A percentile compares a stretch with the other conserved stretches of the same genome.
These are phyloP conservation scores for Arion vulgaris DNA, from an alignment of 1,140 invertebrate genomes.

Conservation along the genomic window DNA sequence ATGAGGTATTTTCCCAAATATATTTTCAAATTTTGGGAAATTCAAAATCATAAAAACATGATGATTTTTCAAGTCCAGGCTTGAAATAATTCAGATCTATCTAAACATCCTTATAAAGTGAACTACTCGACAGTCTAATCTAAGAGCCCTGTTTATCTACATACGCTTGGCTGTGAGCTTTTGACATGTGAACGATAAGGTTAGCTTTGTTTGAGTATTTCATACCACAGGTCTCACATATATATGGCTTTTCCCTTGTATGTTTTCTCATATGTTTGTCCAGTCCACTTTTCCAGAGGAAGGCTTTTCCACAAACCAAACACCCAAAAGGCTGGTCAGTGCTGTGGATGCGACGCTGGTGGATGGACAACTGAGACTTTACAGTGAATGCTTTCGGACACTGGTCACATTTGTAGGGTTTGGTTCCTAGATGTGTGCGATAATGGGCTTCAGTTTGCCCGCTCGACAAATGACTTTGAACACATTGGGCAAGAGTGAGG, in stretches of 20 bases:
- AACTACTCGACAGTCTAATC: background rate
- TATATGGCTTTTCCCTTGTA: constrained; percentile 50
- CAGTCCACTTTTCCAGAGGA: constrained; percentile 37
- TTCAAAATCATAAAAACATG: background rate
- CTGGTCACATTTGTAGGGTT: constrained; percentile 35
- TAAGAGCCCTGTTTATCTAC: constrained; percentile 17
- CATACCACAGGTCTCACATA: constrained; percentile 35
- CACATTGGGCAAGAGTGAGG: constrained; percentile 38
- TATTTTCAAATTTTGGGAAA: background rate
- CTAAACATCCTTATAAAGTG: background rate
- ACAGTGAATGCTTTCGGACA: constrained; percentile 40
- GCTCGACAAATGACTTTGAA: constrained; percentile 31
- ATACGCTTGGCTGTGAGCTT: constrained; percentile 31
- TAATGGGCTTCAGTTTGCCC: constrained; percentile 38
- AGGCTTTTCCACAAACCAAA: constrained; percentile 38
- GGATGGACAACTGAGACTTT: constrained; percentile 35
- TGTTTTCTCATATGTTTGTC: constrained; percentile 52
- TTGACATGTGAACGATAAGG: constrained; percentile 33
- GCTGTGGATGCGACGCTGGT: constrained; percentile 38
- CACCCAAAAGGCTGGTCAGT: constrained; percentile 38
- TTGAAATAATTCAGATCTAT: background rate
- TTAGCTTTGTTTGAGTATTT: constrained; percentile 38
- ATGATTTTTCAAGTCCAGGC: too few species aligned
- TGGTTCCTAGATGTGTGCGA: constrained; percentile 39
- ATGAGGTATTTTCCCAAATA: background rate